These are phyloP conservation scores for Agonopterix alstromeriana DNA, from an alignment of 2,888 invertebrate species.

Conservation along the genomic window DNA sequence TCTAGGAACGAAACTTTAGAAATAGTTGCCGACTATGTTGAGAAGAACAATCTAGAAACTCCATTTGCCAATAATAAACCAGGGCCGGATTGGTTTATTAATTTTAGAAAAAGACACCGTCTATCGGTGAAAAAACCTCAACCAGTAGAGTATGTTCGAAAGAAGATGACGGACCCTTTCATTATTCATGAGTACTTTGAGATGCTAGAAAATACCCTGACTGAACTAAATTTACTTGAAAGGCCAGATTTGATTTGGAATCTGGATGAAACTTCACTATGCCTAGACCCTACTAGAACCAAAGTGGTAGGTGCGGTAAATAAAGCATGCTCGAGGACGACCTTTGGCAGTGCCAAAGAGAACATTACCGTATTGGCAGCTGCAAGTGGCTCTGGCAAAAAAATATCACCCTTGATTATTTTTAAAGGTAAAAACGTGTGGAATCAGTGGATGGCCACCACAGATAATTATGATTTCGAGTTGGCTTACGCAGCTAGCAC, in stretches of 20 bases:
- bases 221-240: constrained; percentile 4
- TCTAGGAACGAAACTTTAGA: constrained; percentile 22
- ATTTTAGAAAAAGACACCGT: constrained; percentile 17
- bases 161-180: constrained; percentile 14
- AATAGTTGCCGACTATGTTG: constrained; percentile 17
- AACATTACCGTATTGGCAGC: constrained; percentile 14
- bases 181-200: constrained; percentile 7
- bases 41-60: constrained; percentile 18
- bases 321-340: constrained; percentile 8
- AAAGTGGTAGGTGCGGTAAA: constrained; percentile 9
- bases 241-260: constrained; percentile 8
- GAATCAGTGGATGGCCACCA: constrained; percentile 19
- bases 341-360: constrained; percentile 13
- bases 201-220: constrained; percentile 6
- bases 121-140: constrained; percentile 14
- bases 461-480: constrained; percentile 19
- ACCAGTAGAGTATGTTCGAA: constrained; percentile 19
- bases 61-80: constrained; percentile 23
- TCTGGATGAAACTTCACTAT: constrained; percentile 10
- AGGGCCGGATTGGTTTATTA: constrained; percentile 21
- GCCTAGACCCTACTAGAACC: constrained; percentile 8
- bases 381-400: constrained; percentile 14
- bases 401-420: constrained; percentile 14
- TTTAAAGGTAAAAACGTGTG: constrained; percentile 20
- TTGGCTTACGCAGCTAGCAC: constrained; percentile 28